Conservation (phyloP, 2,113 vertebrate genomes). For the Eublepharis macularius region DNA sequence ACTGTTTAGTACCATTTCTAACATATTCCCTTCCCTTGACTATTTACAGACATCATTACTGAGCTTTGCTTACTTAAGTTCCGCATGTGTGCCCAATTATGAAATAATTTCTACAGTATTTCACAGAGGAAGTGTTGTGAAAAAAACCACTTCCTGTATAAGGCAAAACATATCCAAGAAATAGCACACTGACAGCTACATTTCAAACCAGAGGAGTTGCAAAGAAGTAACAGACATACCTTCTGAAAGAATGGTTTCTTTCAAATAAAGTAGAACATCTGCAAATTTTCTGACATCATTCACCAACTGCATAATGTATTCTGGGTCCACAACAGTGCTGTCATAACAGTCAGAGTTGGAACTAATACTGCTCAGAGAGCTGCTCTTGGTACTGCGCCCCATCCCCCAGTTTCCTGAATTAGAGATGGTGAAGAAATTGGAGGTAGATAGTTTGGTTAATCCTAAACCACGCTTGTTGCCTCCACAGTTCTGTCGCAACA, state of each 20-base stretch:
- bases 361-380: constrained; percentile 79
- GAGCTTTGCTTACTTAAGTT: neutral
- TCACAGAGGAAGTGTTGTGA: constrained; percentile 56
- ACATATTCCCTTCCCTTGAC: constrained; percentile 18
- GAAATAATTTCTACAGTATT: constrained; percentile 57
- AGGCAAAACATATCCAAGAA: constrained; percentile 17
- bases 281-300: constrained; percentile 93
- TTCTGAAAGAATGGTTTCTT: constrained; percentile 89
- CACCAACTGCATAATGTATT: constrained; percentile 94
- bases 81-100: constrained; percentile 21
- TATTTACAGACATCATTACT: neutral
- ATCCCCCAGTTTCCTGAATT: constrained; percentile 81
- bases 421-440: constrained; percentile 75
- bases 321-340: constrained; percentile 81
- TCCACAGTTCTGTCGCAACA: constrained; percentile 86
- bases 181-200: constrained; percentile 12
- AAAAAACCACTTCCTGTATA: constrained; percentile 56
- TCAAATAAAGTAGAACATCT: constrained; percentile 90
- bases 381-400: constrained; percentile 82
- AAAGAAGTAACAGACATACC: constrained; percentile 74
- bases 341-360: constrained; percentile 78
- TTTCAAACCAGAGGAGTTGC: constrained; percentile 33
- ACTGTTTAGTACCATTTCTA: neutral
- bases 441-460: constrained; percentile 77
- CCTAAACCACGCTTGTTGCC: constrained; percentile 83